Percentiles rank a stretch among this genome's conserved stretches.
These are phyloP conservation scores for Lagothrix lagotricha DNA, from an alignment of 2,797 vertebrate species.

Conservation along the genomic window DNA sequence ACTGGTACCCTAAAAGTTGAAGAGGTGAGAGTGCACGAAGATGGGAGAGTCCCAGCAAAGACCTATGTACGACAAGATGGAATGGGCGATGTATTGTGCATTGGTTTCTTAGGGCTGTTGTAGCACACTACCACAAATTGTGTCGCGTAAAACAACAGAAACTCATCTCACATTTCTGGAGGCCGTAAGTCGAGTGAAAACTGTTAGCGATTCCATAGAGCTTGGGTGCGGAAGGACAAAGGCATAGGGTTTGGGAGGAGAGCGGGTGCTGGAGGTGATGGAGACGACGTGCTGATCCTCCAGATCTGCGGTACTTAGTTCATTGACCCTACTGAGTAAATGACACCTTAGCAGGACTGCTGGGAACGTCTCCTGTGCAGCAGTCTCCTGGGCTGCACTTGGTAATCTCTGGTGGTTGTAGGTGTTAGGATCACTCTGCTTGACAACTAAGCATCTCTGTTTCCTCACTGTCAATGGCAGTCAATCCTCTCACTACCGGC, in stretches of 20 bases:
- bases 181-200: not conserved
- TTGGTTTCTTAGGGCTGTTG: too few relatives aligned
- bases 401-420: accelerated
- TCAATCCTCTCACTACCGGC: accelerated
- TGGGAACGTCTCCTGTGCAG: accelerated
- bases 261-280: not conserved
- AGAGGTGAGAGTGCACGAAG: not conserved
- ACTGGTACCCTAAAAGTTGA: not conserved
- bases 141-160: too few relatives aligned
- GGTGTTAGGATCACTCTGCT: not conserved
- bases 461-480: not conserved
- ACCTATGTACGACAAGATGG: too few relatives aligned
- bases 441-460: not conserved
- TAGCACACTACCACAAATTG: too few relatives aligned
- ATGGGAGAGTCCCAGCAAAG: not conserved
- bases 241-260: accelerated
- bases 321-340: not conserved
- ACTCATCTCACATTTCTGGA: too few relatives aligned
- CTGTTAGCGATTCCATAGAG: too few relatives aligned
- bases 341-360: not conserved
- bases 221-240: not conserved
- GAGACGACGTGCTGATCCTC: not conserved
- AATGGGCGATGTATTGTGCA: too few relatives aligned
- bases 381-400: not conserved
- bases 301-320: not conserved